Conservation (phyloP, 2,113 vertebrate species). For the Pluvialis apricaria region DNA sequence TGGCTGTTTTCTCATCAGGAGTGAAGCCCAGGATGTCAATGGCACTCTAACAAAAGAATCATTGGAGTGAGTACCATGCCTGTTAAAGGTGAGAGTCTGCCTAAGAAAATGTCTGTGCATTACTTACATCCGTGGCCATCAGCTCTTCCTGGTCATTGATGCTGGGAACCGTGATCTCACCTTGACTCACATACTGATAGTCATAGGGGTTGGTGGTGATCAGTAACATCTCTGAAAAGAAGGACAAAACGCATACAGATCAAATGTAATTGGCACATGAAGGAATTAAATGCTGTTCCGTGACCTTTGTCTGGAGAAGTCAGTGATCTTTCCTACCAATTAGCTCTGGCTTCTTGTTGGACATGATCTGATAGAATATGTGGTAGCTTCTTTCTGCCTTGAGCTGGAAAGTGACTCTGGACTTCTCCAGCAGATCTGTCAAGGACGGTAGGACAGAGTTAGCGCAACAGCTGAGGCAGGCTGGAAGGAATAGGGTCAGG, state of each 20-base stretch:
- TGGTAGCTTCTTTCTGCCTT: conserved; percentile 82
- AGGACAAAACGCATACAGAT: background rate
- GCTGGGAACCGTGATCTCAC: conserved; percentile 80
- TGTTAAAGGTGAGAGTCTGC: background rate
- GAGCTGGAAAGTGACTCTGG: conserved; percentile 83
- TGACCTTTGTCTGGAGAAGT: background rate
- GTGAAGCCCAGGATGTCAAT: conserved; percentile 84
- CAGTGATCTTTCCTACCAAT: conserved; percentile 72
- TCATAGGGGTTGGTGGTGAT: conserved; percentile 87
- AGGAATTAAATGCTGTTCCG: background rate
- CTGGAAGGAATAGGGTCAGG: background rate
- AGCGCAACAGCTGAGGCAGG: background rate
- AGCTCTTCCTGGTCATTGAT: conserved; percentile 79
- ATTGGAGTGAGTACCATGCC: background rate
- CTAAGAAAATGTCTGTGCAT: background rate
- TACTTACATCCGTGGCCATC: conserved; percentile 78
- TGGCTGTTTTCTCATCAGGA: conserved; percentile 77
- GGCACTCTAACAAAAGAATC: conserved; percentile 63
- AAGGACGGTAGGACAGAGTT: background rate
- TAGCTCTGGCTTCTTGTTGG: conserved; percentile 82
- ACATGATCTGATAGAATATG: conserved; percentile 84
- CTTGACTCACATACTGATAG: conserved; percentile 73
- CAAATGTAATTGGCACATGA: background rate
- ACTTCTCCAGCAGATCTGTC: conserved; percentile 81
- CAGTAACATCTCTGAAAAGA: conserved; percentile 76